Evolutionary conservation across 2,113 vertebrate genomes (phyloP), one percentile per base, ranked within the genome.

Genomic region (Gavia stellata): DNA sequence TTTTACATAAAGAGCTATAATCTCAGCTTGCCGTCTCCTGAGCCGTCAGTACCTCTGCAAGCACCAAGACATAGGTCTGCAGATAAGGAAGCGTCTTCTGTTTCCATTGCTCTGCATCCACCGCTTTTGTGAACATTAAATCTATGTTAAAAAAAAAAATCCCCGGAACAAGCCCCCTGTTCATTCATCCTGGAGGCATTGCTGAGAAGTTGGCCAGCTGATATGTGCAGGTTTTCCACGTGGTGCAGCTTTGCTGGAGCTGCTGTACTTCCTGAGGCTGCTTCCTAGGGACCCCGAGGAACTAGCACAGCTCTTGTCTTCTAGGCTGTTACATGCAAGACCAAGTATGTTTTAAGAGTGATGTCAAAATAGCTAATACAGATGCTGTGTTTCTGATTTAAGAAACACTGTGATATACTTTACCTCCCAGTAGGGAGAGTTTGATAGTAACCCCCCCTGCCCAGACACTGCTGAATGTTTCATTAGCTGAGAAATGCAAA

Each of bases 311-410:
- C 40, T 66, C 75, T 58, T 1, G 0, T 12, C 62, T 71, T 56
- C 62, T 9, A 42, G 62, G 50, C 45, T 80, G 74, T 68, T 66
- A 31, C 34, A 25, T 16, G 40, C 65, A 63, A 42, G 28, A 62
- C 40, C 36, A 45, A 44, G 47, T 38, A 13, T 47, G 45, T 62
- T 86, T 94, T 49, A 91, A 79, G 55, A 93, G 10, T 70, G 61
- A 91, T 96, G 92, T 91, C 47, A 80, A 94, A 95, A 88, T 15
- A 94, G 73, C 58, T 74, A 89, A 94, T 81, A 36, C 47, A 52
- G 87, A 78, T 56, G 63, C 75, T 88, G 84, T 71, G 40, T 77
- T 91, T 85, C 93, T 93, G 91, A 79, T 92, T 88, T 93, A 86
- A 96, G 95, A 90, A 94, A 45, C 50, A 29, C 44, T 67, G 72